Base-by-base conservation (phyloP, 35 echinoderm and acorn worm species). In the Acanthaster planci region DNA sequence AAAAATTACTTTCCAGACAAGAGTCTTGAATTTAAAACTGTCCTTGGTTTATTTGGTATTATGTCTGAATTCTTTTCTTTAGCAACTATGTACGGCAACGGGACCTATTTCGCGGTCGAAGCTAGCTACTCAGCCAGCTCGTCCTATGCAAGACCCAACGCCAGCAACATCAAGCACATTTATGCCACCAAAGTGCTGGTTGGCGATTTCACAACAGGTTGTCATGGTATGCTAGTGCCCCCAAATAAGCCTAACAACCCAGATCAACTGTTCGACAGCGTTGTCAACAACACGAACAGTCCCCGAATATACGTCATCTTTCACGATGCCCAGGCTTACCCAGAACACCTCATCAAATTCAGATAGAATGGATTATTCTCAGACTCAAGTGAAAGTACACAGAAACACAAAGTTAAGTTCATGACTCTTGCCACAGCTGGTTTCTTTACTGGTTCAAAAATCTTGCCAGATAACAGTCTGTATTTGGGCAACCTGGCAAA, bases 271-370 rank as follows among this genome's bases (percentile, higher is more conserved):
- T 90, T 42, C 40, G 60, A 90, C 56, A 84, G 87, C 38, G 80
- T 76, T 37, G 80, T 83, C 22, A 67, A 90, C 50, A 57, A 90
- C 39, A 16, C 34, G 12, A n/a, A 0, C 21, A 58, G 38, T 76
- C 87, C 87, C 19, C 2, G 0, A 5, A 60, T 83, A 14, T 76
- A 83, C 34, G 87, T 90, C 0, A 76, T 90, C 2, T 90, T 83
- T 78, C 39, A 84, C 52, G 87, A 90, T 90, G 80, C 80, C 26
- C 67, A 82, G 40, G 87, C 87, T 35, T 84, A 84, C 39, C 87
- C 87, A 2, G 78, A 81, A n/a, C 81, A 89, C 42, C 18, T 82
- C 30, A 82, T 89, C 40, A 89, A 39, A 16, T 88, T 80, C 56
- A 38, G 40, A 36, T 84, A 59, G 42, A 47, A 6, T n/a, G n/a